phyloP scores from a whole-genome alignment of 1,140 invertebrate genomes.

The Aphelenchoides besseyi region DNA sequence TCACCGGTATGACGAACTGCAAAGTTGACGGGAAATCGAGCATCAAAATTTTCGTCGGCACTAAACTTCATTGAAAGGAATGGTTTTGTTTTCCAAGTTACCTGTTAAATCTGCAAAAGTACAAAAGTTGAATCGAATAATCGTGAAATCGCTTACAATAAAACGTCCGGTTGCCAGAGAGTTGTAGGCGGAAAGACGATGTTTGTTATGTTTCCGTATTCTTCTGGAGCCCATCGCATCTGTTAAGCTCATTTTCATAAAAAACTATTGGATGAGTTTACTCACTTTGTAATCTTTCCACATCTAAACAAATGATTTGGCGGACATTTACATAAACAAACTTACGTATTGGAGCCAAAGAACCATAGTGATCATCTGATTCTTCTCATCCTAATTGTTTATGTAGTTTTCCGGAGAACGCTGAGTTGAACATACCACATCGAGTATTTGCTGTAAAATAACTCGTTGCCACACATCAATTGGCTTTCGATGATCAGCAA shows the following conservation, averaged over 20 bases:
- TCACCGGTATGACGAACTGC: slow-evolving; percentile 89
- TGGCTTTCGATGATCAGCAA: slow-evolving; percentile 90
- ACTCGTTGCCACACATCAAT: slow-evolving; percentile 91
- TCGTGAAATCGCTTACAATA: slow-evolving; percentile 43
- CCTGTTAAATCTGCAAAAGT: slow-evolving; percentile 25
- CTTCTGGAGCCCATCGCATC: slow-evolving; percentile 84
- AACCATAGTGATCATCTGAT: slow-evolving; percentile 54
- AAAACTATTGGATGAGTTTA: background rate
- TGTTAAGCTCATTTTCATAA: background rate
- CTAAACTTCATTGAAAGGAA: slow-evolving; percentile 66
- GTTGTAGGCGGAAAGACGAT: slow-evolving; percentile 74
- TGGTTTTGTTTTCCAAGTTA: slow-evolving; percentile 23
- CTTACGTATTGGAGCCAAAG: slow-evolving; percentile 50
- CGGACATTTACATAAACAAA: background rate
- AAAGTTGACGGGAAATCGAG: slow-evolving; percentile 94
- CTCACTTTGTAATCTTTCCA: slow-evolving; percentile 47
- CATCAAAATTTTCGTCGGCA: slow-evolving; percentile 96
- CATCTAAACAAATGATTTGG: background rate
- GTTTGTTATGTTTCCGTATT: slow-evolving; percentile 86
- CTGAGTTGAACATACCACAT: slow-evolving; percentile 74
- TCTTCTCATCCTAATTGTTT: slow-evolving; percentile 51
- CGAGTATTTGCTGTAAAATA: slow-evolving; percentile 98
- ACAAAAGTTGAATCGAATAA: slow-evolving; percentile 15
- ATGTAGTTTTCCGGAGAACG: too few species aligned
- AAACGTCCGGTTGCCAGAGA: slow-evolving; percentile 50